A percentile compares a stretch with the other conserved stretches of the same genome.
These are phyloP conservation scores for Pyrgus malvae DNA, from an alignment of 2,888 invertebrate genomes.

Conservation along the genomic window DNA sequence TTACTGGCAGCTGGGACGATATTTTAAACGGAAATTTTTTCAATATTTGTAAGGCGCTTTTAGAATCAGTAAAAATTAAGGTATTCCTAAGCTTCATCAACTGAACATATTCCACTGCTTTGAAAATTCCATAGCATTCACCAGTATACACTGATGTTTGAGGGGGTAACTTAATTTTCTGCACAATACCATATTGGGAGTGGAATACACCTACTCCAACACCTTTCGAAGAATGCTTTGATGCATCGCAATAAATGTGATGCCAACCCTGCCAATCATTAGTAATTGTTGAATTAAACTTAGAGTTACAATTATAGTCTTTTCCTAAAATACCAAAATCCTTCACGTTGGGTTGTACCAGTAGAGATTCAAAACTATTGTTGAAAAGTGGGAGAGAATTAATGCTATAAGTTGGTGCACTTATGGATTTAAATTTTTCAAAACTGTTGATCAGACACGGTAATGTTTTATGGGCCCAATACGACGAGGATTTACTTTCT, in stretches of 20 bases:
- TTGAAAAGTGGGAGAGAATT: neutral
- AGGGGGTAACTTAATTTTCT: conserved; percentile 15
- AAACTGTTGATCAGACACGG: neutral
- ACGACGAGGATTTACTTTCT: neutral
- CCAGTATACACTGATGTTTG: conserved; percentile 9
- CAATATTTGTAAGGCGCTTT: conserved; percentile 1
- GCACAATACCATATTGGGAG: neutral
- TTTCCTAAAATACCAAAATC: neutral
- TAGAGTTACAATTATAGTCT: neutral
- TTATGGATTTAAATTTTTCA: neutral
- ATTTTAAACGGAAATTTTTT: neutral
- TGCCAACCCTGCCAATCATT: conserved; percentile 3
- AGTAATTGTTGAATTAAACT: conserved; percentile 2
- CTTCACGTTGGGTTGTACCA: neutral
- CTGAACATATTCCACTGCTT: conserved; percentile 1
- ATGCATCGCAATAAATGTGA: conserved; percentile 8
- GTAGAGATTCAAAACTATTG: neutral
- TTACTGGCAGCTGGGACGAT: neutral
- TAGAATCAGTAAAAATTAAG: conserved; percentile 4
- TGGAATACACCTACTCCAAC: conserved; percentile 6
- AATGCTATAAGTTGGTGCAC: neutral
- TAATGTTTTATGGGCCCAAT: conserved; percentile 1
- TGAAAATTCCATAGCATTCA: conserved; percentile 14
- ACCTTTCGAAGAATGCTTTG: neutral
- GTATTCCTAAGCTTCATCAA: conserved; percentile 2